Percentiles rank a stretch among this genome's conserved stretches.
phyloP scores from a whole-genome alignment of 2,113 vertebrate species.

The Callorhinus ursinus region DNA sequence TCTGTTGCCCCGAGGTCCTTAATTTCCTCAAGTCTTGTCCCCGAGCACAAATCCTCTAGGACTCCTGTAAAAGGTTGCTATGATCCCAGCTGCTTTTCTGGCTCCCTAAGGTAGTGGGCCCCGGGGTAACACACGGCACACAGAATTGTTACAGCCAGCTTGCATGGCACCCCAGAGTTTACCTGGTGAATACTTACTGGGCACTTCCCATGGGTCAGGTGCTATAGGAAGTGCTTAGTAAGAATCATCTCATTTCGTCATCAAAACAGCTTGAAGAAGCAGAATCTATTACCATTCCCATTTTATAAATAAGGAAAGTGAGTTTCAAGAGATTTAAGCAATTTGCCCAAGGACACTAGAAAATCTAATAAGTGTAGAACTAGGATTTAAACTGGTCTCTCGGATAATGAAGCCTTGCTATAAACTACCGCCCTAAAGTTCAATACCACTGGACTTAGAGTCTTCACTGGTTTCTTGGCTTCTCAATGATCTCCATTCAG shows the following conservation, averaged over 20 bases:
- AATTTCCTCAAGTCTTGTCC: neutral
- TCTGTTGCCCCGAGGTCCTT: neutral
- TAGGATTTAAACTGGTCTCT: neutral
- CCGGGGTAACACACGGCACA: neutral
- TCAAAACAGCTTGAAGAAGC: neutral
- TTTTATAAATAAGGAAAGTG: neutral
- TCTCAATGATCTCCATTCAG: neutral
- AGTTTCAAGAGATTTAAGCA: conserved; percentile 25
- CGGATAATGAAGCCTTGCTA: neutral
- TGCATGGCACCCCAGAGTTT: conserved; percentile 28
- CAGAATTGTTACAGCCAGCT: conserved; percentile 51
- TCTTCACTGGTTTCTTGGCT: neutral
- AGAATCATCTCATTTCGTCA: conserved; percentile 7
- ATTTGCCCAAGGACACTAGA: neutral
- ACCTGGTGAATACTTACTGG: conserved; percentile 28
- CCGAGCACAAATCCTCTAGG: conserved; percentile 18
- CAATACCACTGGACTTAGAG: rapidly evolving
- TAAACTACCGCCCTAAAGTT: neutral
- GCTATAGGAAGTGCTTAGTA: neutral
- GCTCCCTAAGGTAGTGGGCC: neutral
- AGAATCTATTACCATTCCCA: conserved; percentile 6
- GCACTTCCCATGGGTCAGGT: neutral
- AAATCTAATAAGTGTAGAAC: neutral
- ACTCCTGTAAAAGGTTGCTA: conserved; percentile 44
- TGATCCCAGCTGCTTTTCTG: conserved; percentile 46